Base-by-base conservation (phyloP, 30 jellyfish, hydroid and myxozoan species). In the Cassiopea andromeda region DNA sequence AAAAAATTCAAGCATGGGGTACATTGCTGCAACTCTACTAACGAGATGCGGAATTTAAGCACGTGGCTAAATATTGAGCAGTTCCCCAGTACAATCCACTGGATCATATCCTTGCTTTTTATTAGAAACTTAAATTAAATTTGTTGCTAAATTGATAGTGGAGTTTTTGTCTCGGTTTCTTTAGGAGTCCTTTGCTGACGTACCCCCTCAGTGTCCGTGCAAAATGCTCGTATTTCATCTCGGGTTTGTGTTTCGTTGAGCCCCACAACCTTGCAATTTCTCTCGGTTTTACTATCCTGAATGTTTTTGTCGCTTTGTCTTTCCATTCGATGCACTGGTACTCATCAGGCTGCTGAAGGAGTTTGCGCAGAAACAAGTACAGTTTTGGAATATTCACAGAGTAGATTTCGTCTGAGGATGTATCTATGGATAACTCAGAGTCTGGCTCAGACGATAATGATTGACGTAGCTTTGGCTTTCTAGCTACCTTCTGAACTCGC, bases 121-220 rank as follows among this genome's bases (percentile, higher is more conserved):
- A 1, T 72, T 14, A 1, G 17, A 43, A 27, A 10, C 73, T 78
- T 8, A 1, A 8, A 27, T 54, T 10, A 54, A 54, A 54, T 38
- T 60, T 46, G 59, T 80, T 58, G 9, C 78, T 38, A 49, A 83
- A 83, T 45, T 83, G 91, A 48, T 69, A 83, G 8, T 60, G 44
- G 27, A 83, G 84, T 58, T 83, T 83, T 57, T 70, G 70, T 38
- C 91, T 61, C 17, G 91, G 91, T 48, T 83, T 83, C 16, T 58
- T 46, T 73, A 83, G 84, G 44, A 83, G 83, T 13, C 91, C 91
- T 8, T 67, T 72, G 47, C 74, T 46, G 64, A 83, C 80, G 67
- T 83, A 83, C 5, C 91, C 91, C 16, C 91, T 80, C 74, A 83
- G 16, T 6, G 91, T 83, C 66, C 91, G 91, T 50, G 91, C 91